A percentile compares a stretch with the other conserved stretches of the same genome.
These are phyloP conservation scores for Vulpes vulpes DNA, from an alignment of 2,113 vertebrate genomes.

Conservation along the genomic window DNA sequence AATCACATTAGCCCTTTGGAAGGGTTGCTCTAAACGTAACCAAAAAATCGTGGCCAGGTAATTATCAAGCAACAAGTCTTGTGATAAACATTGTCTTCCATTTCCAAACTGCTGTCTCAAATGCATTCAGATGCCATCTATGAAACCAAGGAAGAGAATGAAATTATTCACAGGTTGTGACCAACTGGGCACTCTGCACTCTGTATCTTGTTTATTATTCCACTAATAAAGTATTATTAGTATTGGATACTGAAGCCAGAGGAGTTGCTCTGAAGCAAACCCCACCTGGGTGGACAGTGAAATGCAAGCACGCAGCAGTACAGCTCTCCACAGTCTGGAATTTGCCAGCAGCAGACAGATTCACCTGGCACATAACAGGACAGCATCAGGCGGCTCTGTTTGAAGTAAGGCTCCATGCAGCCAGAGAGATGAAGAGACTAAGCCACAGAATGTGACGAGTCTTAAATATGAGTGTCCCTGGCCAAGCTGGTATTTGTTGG, in stretches of 20 bases:
- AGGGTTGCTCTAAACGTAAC: not conserved
- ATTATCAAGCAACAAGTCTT: not conserved
- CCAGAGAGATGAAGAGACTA: conserved; percentile 62
- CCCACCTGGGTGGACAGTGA: not conserved
- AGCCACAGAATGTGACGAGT: conserved; percentile 63
- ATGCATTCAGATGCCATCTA: not conserved
- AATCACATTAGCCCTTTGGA: not conserved
- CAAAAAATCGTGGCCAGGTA: not conserved
- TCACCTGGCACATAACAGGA: conserved; percentile 25
- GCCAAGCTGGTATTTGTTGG: conserved; percentile 60
- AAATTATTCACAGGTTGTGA: not conserved
- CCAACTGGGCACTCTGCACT: not conserved
- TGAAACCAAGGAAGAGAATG: not conserved
- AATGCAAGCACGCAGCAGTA: not conserved
- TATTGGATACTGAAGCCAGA: not conserved
- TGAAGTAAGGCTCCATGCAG: conserved; percentile 55
- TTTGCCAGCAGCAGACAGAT: conserved; percentile 51
- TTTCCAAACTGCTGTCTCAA: not conserved
- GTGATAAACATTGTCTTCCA: not conserved
- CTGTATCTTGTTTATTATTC: not conserved
- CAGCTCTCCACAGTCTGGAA: not conserved
- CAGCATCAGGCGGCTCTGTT: conserved; percentile 69
- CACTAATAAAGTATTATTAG: not conserved
- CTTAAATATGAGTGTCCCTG: conserved; percentile 48
- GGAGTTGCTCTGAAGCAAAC: not conserved